Percentiles rank a stretch among this genome's conserved stretches.
phyloP scores from a whole-genome alignment of 64 coral and sea anemone species.

The Hydrozoanthus tunicans region DNA sequence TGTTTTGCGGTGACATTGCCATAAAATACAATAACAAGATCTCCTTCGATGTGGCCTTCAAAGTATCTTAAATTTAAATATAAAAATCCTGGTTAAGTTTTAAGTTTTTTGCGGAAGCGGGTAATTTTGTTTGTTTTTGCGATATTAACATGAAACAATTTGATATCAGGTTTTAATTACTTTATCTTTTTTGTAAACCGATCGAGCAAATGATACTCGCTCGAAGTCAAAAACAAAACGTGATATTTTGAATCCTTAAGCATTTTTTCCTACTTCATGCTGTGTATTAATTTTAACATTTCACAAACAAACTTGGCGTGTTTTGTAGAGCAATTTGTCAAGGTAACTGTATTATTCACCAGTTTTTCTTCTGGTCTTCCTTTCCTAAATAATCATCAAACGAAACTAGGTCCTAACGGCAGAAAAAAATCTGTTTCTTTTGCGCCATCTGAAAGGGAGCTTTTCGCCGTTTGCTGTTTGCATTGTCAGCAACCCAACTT shows the following conservation, averaged over 20 bases:
- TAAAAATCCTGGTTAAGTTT: neutral
- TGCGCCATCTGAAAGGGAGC: too few relatives aligned
- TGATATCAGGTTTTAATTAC: neutral
- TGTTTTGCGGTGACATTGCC: slow-evolving; percentile 12
- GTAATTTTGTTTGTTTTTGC: neutral
- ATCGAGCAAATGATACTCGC: neutral
- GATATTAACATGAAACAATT: slow-evolving; percentile 2
- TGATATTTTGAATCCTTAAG: slow-evolving; percentile 7
- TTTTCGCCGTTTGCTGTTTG: too few relatives aligned
- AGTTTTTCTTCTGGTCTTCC: neutral
- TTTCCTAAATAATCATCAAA: too few relatives aligned
- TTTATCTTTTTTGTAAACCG: neutral
- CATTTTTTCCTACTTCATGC: neutral
- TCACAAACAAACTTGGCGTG: neutral
- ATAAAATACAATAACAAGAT: slow-evolving; percentile 41
- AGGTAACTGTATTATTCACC: neutral
- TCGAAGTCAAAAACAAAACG: neutral
- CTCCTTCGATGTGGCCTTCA: neutral
- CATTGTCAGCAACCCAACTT: too few relatives aligned
- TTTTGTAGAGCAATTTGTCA: neutral
- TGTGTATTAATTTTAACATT: neutral
- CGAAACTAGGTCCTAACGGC: too few relatives aligned
- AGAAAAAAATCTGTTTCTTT: neutral
- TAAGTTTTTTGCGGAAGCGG: neutral
- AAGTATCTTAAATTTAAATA: neutral